Evolutionary conservation across 2,113 vertebrate species (phyloP), one percentile per base, ranked within the genome.

Genomic region (Syngnathoides biaculeatus): DNA sequence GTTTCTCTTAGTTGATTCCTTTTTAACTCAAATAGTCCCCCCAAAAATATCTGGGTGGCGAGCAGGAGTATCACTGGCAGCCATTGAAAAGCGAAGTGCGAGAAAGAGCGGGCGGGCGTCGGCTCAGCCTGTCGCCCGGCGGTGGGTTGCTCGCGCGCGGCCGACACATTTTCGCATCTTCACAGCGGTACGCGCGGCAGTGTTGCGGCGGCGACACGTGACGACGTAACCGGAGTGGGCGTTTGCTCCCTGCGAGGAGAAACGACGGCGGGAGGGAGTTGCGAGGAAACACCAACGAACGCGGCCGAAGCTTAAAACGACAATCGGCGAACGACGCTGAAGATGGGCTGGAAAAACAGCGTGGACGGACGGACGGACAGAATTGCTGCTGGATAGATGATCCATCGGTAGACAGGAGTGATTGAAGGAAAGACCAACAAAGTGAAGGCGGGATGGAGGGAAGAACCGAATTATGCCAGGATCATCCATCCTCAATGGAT

Each of bases 11-110:
- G 17, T 39, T 6, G 9, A 11, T 40, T 11, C 19, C 24, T 20
- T 39, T 38, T 60, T 22, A 60, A 40, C 35, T 60, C 58, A n/a
- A 39, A 19, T 19, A 8, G 30, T 35, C 15, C n/a, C n/a, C n/a
- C n/a, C n/a, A n/a, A n/a, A n/a, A n/a, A n/a, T 5, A 39, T 40
- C 55, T 27, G 58, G 13, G 58, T 38, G 22, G 11, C 40, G 58
- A 60, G 30, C 35, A 60, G 38, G 35, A 40, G 58, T 60, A 60
- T 60, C 58, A 22, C 38, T 39, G 58, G 58, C 58, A 60, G 58
- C 35, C 58, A 40, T 60, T 60, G 39, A 40, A 60, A 60, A n/a
- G n/a, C n/a, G 35, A 60, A 20, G 35, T 19, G 58, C 12, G 58
- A 60, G 30, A 20, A 60, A 60, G 12, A 10, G 52, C 52, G 13